Conservation (phyloP, 2,888 invertebrate species). For the Agrilus biguttatus region DNA sequence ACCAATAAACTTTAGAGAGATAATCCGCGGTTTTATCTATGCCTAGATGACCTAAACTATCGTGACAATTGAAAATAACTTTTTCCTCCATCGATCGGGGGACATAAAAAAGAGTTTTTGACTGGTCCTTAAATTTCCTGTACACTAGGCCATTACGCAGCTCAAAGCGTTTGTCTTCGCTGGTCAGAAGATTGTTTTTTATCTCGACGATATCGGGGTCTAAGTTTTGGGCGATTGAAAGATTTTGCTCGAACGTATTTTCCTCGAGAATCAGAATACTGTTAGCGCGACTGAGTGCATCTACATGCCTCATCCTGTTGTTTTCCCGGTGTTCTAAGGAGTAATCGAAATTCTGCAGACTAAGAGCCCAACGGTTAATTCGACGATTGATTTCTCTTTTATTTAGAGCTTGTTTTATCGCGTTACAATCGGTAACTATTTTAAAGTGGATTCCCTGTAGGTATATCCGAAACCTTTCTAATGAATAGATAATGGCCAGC, state of each 20-base stretch:
- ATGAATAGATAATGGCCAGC: conserved; percentile 14
- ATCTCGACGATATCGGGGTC: background rate
- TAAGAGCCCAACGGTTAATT: background rate
- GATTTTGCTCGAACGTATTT: too few relatives aligned
- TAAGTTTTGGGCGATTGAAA: conserved; percentile 1
- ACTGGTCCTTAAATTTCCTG: background rate
- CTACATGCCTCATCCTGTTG: conserved; percentile 4
- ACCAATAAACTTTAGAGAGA: background rate
- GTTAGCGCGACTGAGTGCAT: conserved; percentile 4
- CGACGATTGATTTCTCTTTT: background rate
- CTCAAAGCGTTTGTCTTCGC: background rate
- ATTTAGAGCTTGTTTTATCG: conserved; percentile 11
- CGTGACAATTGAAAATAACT: too few relatives aligned
- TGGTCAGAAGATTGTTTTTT: background rate
- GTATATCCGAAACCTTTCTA: conserved; percentile 16
- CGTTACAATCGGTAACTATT: conserved; percentile 16
- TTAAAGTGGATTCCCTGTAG: conserved; percentile 15
- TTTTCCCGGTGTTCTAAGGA: background rate
- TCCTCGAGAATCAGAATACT: conserved; percentile 4
- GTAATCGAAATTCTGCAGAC: background rate
- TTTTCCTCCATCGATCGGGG: background rate
- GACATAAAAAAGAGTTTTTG: conserved; percentile 1
- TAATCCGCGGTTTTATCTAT: conserved; percentile 1
- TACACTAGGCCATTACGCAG: background rate
- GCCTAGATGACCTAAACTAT: background rate